phyloP scores from a whole-genome alignment of 35 echinoderm and acorn worm genomes.

The Chiridota heheva region DNA sequence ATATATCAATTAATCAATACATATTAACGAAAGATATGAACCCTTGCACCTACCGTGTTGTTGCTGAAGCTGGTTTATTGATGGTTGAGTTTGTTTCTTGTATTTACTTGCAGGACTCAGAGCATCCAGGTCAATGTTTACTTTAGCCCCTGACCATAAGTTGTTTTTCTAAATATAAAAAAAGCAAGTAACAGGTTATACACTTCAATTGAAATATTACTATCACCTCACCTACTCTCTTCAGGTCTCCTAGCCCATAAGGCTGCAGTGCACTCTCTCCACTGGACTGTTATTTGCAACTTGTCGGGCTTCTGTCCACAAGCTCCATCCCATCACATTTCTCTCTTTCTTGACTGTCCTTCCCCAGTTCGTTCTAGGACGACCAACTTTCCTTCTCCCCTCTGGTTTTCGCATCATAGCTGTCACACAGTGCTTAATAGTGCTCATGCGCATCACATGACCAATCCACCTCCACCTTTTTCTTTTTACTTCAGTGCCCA shows the following conservation, averaged over 20 bases:
- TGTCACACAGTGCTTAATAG: too few relatives aligned
- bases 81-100: constrained; percentile 77
- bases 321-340: neutral
- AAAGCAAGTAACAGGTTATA: neutral
- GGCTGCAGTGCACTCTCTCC: neutral
- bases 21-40: too few relatives aligned
- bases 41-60: too few relatives aligned
- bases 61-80: constrained; percentile 87
- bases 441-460: too few relatives aligned
- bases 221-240: neutral
- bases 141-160: constrained; percentile 78
- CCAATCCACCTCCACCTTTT: too few relatives aligned
- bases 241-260: neutral
- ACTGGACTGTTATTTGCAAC: neutral
- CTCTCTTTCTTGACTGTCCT: neutral
- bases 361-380: too few relatives aligned
- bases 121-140: constrained; percentile 83
- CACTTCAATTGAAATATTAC: neutral
- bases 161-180: constrained; percentile 58
- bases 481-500: too few relatives aligned
- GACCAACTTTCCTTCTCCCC: too few relatives aligned
- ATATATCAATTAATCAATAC: too few relatives aligned
- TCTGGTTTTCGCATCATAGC: too few relatives aligned
- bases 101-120: constrained; percentile 84
- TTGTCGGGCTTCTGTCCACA: neutral